Conservation (phyloP, 92 coral and sea anemone species). For the Parazoanthus swiftii region DNA sequence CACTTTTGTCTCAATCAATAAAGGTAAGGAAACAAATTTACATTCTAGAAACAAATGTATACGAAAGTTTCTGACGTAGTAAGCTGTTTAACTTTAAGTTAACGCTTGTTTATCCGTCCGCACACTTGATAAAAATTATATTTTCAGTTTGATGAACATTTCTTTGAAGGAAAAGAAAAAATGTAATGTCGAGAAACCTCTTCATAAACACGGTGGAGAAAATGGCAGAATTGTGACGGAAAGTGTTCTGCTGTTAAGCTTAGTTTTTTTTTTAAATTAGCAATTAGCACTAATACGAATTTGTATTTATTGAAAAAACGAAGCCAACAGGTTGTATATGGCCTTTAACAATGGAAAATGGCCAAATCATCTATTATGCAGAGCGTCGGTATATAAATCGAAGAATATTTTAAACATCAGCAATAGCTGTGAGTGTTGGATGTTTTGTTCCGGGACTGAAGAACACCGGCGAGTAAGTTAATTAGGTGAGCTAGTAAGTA, state of each 20-base stretch:
- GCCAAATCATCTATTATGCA: slow-evolving; percentile 29
- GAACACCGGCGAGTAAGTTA: not conserved
- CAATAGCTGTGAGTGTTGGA: not conserved
- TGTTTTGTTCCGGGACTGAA: not conserved
- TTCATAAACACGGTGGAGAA: too few relatives aligned
- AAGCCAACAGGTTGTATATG: slow-evolving; percentile 27
- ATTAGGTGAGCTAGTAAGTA: not conserved
- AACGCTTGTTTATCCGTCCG: too few relatives aligned
- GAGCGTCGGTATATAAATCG: slow-evolving; percentile 24
- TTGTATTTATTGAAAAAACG: not conserved
- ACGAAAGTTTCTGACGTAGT: too few relatives aligned
- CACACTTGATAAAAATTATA: not conserved
- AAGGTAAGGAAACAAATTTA: not conserved
- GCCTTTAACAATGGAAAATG: not conserved
- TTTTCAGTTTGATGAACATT: not conserved
- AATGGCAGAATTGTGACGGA: too few relatives aligned
- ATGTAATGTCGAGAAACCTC: not conserved
- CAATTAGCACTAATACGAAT: not conserved
- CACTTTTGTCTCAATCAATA: too few relatives aligned
- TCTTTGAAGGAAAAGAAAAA: not conserved
- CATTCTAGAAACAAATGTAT: not conserved
- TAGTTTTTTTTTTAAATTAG: too few relatives aligned
- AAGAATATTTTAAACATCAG: not conserved
- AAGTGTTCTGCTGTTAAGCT: too few relatives aligned
- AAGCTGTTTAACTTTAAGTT: too few relatives aligned